phyloP scores from a whole-genome alignment of 2,797 vertebrate genomes.

The Protonibea diacanthus region DNA sequence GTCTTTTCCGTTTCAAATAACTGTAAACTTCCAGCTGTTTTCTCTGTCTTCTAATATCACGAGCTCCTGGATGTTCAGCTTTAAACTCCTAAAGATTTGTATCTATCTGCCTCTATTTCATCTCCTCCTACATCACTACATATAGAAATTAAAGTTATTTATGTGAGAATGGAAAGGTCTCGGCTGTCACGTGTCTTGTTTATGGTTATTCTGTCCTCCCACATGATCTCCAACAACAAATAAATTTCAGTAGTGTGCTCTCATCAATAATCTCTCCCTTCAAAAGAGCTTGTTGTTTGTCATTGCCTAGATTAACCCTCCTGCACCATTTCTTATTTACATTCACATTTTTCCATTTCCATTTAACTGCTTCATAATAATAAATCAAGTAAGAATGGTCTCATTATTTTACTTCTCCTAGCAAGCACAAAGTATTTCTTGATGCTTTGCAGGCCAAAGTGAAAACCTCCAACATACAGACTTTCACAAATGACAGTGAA shows the following conservation, averaged over 20 bases:
- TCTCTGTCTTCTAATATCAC: neutral
- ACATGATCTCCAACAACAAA: conserved; percentile 1
- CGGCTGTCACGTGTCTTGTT: neutral
- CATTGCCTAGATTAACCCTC: neutral
- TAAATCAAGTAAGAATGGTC: neutral
- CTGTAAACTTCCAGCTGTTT: neutral
- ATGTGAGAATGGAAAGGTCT: neutral
- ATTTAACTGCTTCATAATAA: neutral
- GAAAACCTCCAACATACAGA: neutral
- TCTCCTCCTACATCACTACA: neutral
- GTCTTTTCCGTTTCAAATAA: neutral
- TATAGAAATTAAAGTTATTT: neutral
- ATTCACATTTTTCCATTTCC: conserved; percentile 5
- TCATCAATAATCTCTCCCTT: conserved; percentile 12
- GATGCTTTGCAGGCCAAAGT: neutral
- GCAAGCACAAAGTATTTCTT: neutral
- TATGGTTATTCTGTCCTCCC: neutral
- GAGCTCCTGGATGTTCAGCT: neutral
- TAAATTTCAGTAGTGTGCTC: neutral
- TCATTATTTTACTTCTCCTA: neutral
- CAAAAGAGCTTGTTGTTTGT: neutral
- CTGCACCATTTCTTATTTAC: conserved; percentile 21
- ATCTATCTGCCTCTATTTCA: neutral
- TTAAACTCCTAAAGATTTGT: neutral
- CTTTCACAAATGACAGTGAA: neutral